Percentiles rank a stretch among this genome's conserved stretches.
phyloP scores from a whole-genome alignment of 2,888 invertebrate genomes.

The Miltochrista miniata region DNA sequence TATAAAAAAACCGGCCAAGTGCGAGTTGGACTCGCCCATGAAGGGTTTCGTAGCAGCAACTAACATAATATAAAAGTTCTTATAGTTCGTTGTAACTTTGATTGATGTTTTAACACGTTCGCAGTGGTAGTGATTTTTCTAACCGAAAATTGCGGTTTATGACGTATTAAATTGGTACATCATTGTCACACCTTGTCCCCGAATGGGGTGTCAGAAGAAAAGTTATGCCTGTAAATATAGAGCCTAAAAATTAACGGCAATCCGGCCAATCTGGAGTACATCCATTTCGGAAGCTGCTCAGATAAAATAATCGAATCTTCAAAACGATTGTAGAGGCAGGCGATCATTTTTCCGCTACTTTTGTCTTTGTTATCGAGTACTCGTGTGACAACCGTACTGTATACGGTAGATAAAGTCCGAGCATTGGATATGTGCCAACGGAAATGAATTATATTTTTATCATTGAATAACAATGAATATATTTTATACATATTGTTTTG shows the following conservation, averaged over 20 bases:
- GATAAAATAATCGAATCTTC: slow-evolving; percentile 15
- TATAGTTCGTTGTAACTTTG: too few species aligned
- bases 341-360: slow-evolving; percentile 28
- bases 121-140: too few species aligned
- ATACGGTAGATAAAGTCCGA: slow-evolving; percentile 46
- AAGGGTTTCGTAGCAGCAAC: too few species aligned
- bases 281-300: neutral
- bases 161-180: too few species aligned
- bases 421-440: slow-evolving; percentile 60
- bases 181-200: too few species aligned
- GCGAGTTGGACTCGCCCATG: too few species aligned
- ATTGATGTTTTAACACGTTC: too few species aligned
- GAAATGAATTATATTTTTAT: slow-evolving; percentile 56
- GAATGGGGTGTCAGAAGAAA: too few species aligned
- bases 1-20: too few species aligned
- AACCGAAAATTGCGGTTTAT: too few species aligned
- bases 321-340: slow-evolving; percentile 23
- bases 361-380: slow-evolving; percentile 52
- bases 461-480: slow-evolving; percentile 48
- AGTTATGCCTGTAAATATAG: neutral
- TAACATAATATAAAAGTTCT: too few species aligned
- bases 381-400: slow-evolving; percentile 54
- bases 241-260: neutral
- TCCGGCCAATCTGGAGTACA: too few species aligned
- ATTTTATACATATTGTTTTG: slow-evolving; percentile 42